Evolutionary conservation across 2,888 invertebrate genomes (phyloP), one percentile per base, ranked within the genome.

Genomic region (Acleris cristana): DNA sequence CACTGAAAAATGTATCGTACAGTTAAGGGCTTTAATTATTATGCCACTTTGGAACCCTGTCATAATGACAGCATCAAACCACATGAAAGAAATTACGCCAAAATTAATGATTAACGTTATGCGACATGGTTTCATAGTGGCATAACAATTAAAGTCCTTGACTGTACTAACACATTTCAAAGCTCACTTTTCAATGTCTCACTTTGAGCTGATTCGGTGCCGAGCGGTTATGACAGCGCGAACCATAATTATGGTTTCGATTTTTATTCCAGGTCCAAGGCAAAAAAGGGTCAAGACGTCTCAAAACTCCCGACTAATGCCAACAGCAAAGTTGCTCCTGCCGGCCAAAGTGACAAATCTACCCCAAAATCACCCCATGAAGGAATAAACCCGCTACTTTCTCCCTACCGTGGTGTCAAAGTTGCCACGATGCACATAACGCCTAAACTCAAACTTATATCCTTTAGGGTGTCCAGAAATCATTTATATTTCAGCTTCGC

Each of bases 391-490:
- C 23, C 56, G 2, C 18, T 14, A 53, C 49, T 40, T 1, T 56
- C 52, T 26, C 61, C 44, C 45, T 62, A 71, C 3, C 56, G 70
- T 45, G 55, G 71, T 16, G 83, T 86, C 69, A 90, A 89, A 53
- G 73, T 90, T 60, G 88, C 88, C 2, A 76, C 77, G 23, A 74
- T 86, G 2, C 76, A 71, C 2, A 70, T 89, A 16, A 82, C 86
- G 1, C 88, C 89, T 0, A 79, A 70, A 2, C 74, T 86, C 12
- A 83, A 74, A 52, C 74, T 90, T 0, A 74, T 90, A 0, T 87
- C 90, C 2, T 90, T 89, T 68, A 76, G 90, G 51, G 88, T 88
- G 0, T 89, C 89, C 12, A 87, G 79, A 64, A 89, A 89, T 73
- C 87, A 74, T 64, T 72, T 90, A 0, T 88, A 88, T 68, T 79